Evolutionary conservation across 2,888 invertebrate species (phyloP).

Genomic region (Lucinisca nassula): DNA sequence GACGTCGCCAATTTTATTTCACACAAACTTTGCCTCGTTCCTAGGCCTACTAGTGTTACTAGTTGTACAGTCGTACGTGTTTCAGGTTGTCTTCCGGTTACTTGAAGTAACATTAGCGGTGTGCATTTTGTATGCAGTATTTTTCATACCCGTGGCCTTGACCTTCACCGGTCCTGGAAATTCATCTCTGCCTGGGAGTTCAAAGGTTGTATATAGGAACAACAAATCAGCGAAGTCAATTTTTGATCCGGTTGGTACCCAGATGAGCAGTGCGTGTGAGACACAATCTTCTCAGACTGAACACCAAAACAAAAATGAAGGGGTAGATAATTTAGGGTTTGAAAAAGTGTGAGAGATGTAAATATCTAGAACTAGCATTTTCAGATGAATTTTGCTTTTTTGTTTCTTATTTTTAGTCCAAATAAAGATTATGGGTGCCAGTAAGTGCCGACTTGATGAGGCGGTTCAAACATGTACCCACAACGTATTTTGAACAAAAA

Average conservation of each 20-base stretch:
- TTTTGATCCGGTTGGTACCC: background rate
- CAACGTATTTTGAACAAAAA: too few relatives aligned
- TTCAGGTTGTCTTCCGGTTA: constrained; percentile 38
- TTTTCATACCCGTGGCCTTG: constrained; percentile 39
- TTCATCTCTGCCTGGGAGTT: background rate
- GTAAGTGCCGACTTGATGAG: too few relatives aligned
- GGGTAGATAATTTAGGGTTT: too few relatives aligned
- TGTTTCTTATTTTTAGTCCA: too few relatives aligned
- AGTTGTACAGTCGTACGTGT: constrained; percentile 50
- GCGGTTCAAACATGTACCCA: too few relatives aligned
- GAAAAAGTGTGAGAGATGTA: too few relatives aligned
- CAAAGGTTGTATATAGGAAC: background rate
- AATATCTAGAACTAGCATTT: too few relatives aligned
- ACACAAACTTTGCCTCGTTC: constrained; percentile 49
- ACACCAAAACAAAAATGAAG: too few relatives aligned
- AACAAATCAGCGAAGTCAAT: background rate
- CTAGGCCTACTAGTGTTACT: constrained; percentile 42
- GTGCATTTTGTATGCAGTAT: constrained; percentile 28
- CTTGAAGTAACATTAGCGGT: constrained; percentile 24
- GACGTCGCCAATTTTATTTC: constrained; percentile 44
- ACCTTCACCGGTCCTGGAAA: constrained; percentile 37
- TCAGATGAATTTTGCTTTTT: too few relatives aligned
- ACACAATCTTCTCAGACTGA: too few relatives aligned
- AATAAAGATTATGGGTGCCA: too few relatives aligned
- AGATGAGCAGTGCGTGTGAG: background rate